Percentiles rank a stretch among this genome's conserved stretches.
These are phyloP conservation scores for Leucoraja ocellata DNA, from an alignment of 2,797 vertebrate genomes.

Conservation along the genomic window DNA sequence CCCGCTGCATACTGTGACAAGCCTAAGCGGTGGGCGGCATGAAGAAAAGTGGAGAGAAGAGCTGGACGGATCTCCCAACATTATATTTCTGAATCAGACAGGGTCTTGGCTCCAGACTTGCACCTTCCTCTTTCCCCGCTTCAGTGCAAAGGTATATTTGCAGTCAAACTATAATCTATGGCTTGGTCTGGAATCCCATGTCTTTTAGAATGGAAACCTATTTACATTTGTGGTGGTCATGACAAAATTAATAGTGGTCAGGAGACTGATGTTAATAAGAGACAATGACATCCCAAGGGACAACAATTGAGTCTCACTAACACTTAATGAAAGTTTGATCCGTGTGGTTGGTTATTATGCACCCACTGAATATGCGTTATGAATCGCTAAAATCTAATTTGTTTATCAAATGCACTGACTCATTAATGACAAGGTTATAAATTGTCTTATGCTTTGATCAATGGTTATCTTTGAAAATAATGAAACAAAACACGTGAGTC, in stretches of 20 bases:
- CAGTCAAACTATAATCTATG: not conserved
- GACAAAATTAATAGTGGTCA: constrained; percentile 21
- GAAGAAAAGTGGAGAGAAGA: not conserved
- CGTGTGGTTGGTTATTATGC: not conserved
- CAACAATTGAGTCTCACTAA: not conserved
- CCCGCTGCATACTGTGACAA: not conserved
- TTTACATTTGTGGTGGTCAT: not conserved
- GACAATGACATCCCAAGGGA: not conserved
- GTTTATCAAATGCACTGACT: constrained; percentile 20
- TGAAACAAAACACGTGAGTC: not conserved
- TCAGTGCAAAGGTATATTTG: not conserved
- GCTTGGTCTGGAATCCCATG: not conserved
- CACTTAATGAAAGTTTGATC: not conserved
- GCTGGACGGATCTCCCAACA: not conserved
- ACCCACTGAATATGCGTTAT: not conserved
- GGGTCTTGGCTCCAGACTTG: not conserved
- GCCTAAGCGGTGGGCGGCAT: not conserved
- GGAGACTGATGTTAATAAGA: not conserved
- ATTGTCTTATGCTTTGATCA: not conserved
- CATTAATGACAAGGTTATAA: constrained; percentile 32
- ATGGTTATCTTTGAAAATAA: not conserved
- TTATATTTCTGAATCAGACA: not conserved
- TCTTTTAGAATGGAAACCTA: not conserved
- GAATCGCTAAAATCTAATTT: not conserved
- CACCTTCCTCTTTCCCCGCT: not conserved